These are phyloP conservation scores for Paracentrotus lividus DNA, from an alignment of 53 echinoderm and acorn worm species.

Conservation along the genomic window DNA sequence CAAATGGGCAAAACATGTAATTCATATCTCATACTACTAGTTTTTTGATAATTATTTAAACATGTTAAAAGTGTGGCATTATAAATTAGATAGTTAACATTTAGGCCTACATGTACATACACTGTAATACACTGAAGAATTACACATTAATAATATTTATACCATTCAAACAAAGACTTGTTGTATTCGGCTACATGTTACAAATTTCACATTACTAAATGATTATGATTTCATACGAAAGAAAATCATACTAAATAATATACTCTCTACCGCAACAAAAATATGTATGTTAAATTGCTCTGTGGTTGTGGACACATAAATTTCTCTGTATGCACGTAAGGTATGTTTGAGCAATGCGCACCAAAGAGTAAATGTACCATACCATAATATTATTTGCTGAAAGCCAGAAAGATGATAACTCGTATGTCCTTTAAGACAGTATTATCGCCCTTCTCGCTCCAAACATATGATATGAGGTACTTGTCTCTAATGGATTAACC, in stretches of 20 bases:
- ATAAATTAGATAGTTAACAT: too few relatives aligned
- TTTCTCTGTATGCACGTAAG: background rate
- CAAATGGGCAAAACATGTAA: too few relatives aligned
- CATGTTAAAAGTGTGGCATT: too few relatives aligned
- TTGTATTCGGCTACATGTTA: background rate
- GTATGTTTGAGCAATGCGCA: background rate
- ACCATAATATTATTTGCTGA: background rate
- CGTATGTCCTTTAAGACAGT: too few relatives aligned
- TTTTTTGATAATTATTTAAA: too few relatives aligned
- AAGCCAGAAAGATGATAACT: too few relatives aligned
- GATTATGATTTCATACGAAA: background rate
- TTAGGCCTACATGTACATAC: too few relatives aligned
- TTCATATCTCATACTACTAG: too few relatives aligned
- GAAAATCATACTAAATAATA: background rate
- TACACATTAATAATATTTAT: too few relatives aligned
- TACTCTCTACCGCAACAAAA: background rate
- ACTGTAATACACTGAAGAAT: too few relatives aligned
- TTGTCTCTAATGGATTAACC: conserved; percentile 26
- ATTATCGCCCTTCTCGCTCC: too few relatives aligned
- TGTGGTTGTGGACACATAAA: background rate
- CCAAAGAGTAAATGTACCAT: background rate
- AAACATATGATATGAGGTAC: background rate
- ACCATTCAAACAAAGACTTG: background rate
- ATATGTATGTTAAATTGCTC: background rate
- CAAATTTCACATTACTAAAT: background rate